phyloP scores from a whole-genome alignment of 1,140 invertebrate species.

The Galleria mellonella region DNA sequence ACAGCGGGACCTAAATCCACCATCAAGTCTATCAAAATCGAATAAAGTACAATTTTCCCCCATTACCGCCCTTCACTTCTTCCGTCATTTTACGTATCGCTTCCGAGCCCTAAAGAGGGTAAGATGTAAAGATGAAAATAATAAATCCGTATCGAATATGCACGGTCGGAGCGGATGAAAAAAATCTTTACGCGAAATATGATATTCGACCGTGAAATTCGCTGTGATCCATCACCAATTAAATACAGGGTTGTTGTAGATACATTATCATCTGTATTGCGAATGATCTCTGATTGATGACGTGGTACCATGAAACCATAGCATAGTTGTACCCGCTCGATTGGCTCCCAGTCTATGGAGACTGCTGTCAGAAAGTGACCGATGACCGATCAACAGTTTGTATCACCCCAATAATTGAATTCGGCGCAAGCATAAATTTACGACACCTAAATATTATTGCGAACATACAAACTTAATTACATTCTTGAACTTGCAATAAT shows the following conservation, averaged over 20 bases:
- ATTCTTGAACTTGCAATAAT: slow-evolving; percentile 18
- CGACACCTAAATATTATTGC: slow-evolving; percentile 1
- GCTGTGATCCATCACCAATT: slow-evolving; percentile 67
- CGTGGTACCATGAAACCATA: slow-evolving; percentile 39
- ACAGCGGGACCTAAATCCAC: slow-evolving; percentile 58
- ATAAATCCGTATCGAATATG: slow-evolving; percentile 67
- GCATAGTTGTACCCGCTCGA: slow-evolving; percentile 25
- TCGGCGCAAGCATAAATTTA: slow-evolving; percentile 3
- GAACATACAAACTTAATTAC: slow-evolving; percentile 5
- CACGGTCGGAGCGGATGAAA: slow-evolving; percentile 45
- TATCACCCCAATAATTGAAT: slow-evolving; percentile 11
- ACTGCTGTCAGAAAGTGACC: slow-evolving; percentile 37
- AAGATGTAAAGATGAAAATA: slow-evolving; percentile 61
- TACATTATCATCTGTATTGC: slow-evolving; percentile 56
- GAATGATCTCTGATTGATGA: slow-evolving; percentile 61
- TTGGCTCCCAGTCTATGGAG: slow-evolving; percentile 24
- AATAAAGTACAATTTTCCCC: slow-evolving; percentile 71
- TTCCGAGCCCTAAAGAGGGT: slow-evolving; percentile 64
- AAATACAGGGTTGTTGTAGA: slow-evolving; percentile 59
- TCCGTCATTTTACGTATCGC: slow-evolving; percentile 69
- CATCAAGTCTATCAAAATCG: slow-evolving; percentile 70
- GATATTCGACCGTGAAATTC: slow-evolving; percentile 45
- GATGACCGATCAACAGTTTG: slow-evolving; percentile 20
- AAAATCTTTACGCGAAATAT: slow-evolving; percentile 40
- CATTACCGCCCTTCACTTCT: slow-evolving; percentile 68